phyloP scores from a whole-genome alignment of 2,888 invertebrate species.

The Griposia aprilina region DNA sequence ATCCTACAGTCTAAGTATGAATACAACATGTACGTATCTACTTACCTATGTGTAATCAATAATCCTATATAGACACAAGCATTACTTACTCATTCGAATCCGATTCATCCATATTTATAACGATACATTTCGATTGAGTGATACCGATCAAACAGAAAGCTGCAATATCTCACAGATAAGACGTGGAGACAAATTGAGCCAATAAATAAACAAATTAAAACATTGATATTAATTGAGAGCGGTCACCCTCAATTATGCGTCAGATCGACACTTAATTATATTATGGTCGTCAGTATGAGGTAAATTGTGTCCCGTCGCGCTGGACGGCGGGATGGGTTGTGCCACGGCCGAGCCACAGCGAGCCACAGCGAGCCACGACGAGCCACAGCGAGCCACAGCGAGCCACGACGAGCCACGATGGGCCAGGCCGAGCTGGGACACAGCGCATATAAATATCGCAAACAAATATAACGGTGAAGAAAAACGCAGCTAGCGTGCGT shows the following conservation, averaged over 20 bases:
- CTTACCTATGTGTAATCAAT: background rate
- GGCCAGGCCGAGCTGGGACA: slow-evolving; percentile 20
- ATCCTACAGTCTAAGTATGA: background rate
- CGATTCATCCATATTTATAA: slow-evolving; percentile 44
- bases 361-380: background rate
- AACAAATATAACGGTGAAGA: slow-evolving; percentile 58
- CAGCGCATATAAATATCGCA: slow-evolving; percentile 50
- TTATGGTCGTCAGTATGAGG: slow-evolving; percentile 68
- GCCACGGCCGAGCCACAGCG: background rate
- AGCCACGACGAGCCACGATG: background rate
- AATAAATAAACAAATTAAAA: slow-evolving; percentile 70
- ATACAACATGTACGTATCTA: background rate
- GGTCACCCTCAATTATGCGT: slow-evolving; percentile 58
- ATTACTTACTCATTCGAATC: slow-evolving; percentile 28
- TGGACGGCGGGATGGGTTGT: background rate
- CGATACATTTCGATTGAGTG: slow-evolving; percentile 53
- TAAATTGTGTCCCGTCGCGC: slow-evolving; percentile 61
- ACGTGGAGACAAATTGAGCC: slow-evolving; percentile 53
- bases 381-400: background rate
- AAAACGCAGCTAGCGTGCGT: slow-evolving; percentile 60
- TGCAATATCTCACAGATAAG: slow-evolving; percentile 35
- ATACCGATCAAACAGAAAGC: slow-evolving; percentile 49
- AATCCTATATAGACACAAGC: slow-evolving; percentile 1
- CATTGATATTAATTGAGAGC: slow-evolving; percentile 67
- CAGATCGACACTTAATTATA: slow-evolving; percentile 69